Base-by-base conservation (phyloP, 2,888 invertebrate genomes). In the Pristionchus mayeri region DNA sequence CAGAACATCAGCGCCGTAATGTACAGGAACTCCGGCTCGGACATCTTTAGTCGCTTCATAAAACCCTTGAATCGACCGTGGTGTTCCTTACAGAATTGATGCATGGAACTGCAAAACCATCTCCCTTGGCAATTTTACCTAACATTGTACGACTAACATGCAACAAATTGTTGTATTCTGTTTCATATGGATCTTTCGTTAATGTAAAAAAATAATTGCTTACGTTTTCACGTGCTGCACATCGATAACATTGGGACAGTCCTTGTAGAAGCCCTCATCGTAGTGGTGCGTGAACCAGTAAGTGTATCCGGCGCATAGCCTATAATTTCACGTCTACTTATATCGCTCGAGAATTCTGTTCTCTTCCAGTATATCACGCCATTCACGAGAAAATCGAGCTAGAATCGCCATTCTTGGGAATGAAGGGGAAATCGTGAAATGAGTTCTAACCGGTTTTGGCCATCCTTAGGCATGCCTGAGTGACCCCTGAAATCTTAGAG, bases 251-350 rank as follows among this genome's bases (percentile, higher is more conserved):
- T 71, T 71, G 24, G 71, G 71, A 18, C 71, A 71, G 24, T 71
- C 71, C 1, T 9, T 44, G 44, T 16, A 71, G 71, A 16, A 71
- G 21, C 44, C 40, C 24, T 71, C 71, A 13, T 71, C 71, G 24
- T 71, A 71, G 21, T 71, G 6, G 40, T 71, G 71, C 37, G 37
- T 44, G 44, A 71, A 71, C 71, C 71, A 71, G 40, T 24, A 24
- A 9, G 71, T 71, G 44, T n/a, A 71, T 0, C 71, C 71, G n/a
- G 71, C 71, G 44, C 40, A 71, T 3, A 44, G n/a, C 11, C 71
- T 71, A n/a, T n/a, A n/a, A n/a, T n/a, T n/a, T n/a, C n/a, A n/a
- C n/a, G n/a, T n/a, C n/a, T n/a, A n/a, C n/a, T n/a, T n/a, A n/a
- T n/a, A n/a, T n/a, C n/a, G n/a, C n/a, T n/a, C n/a, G n/a, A n/a